Conservation (phyloP, 2,113 vertebrate genomes). For the Corythornis cristatus region DNA sequence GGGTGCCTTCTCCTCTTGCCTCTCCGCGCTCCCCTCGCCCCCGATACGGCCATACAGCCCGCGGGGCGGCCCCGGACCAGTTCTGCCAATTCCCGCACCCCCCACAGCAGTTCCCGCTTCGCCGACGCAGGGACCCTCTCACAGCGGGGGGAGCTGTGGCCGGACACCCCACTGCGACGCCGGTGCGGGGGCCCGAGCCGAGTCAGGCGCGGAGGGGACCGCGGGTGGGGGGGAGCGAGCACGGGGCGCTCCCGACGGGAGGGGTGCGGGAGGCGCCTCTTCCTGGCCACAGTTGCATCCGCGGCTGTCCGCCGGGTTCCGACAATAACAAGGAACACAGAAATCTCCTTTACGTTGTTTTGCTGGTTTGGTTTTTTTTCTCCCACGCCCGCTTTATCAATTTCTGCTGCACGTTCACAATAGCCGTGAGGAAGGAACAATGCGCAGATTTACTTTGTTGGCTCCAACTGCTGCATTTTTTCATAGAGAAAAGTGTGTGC, state of each 20-base stretch:
- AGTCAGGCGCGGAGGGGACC: not conserved
- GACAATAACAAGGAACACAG: not conserved
- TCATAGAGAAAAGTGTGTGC: not conserved
- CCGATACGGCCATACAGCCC: not conserved
- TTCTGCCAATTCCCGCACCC: not conserved
- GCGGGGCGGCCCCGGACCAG: not conserved
- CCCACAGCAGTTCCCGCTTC: not conserved
- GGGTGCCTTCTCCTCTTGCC: no score
- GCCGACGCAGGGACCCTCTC: not conserved
- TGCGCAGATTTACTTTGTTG: not conserved
- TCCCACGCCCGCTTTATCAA: not conserved
- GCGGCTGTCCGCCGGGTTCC: not conserved
- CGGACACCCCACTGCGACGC: not conserved
- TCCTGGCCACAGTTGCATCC: not conserved
- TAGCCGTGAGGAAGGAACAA: not conserved
- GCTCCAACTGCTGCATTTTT: not conserved
- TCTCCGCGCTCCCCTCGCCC: not conserved
- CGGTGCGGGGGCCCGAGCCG: not conserved
- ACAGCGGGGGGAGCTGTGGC: not conserved
- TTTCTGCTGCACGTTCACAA: not conserved
- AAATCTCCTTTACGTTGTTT: rapidly evolving
- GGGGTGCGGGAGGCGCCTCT: not conserved
- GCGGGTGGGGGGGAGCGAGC: not conserved
- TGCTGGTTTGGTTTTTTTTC: not conserved
- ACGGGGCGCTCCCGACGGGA: not conserved